A percentile compares a stretch with the other conserved stretches of the same genome.
phyloP scores from a whole-genome alignment of 2,888 invertebrate genomes.

The Rhagium mordax region DNA sequence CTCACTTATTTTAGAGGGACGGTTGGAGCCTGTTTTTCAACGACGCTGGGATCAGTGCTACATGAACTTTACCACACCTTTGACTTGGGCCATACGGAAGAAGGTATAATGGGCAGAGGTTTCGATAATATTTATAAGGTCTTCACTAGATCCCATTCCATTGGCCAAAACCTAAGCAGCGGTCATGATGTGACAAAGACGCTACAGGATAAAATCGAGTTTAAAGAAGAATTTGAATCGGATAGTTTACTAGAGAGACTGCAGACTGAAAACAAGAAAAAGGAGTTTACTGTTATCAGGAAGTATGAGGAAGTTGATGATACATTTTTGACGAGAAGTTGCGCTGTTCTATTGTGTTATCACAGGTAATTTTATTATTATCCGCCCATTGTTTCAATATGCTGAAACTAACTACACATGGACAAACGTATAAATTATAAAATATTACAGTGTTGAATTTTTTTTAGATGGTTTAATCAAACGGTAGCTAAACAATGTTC shows the following conservation, averaged over 20 bases:
- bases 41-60: slow-evolving; percentile 91
- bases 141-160: slow-evolving; percentile 70
- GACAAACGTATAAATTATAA: neutral
- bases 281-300: slow-evolving; percentile 55
- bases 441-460: slow-evolving; percentile 27
- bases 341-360: slow-evolving; percentile 77
- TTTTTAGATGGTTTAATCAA: slow-evolving; percentile 71
- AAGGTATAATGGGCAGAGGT: slow-evolving; percentile 94
- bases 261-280: slow-evolving; percentile 50
- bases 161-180: slow-evolving; percentile 16
- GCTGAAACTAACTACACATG: too few species aligned
- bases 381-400: too few species aligned
- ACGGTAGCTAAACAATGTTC: slow-evolving; percentile 53
- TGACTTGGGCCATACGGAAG: slow-evolving; percentile 91
- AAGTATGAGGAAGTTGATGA: slow-evolving; percentile 69
- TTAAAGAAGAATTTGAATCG: slow-evolving; percentile 58
- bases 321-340: slow-evolving; percentile 77
- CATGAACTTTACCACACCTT: slow-evolving; percentile 97
- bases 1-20: slow-evolving; percentile 75
- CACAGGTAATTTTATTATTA: slow-evolving; percentile 76
- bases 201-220: slow-evolving; percentile 56
- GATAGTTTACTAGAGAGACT: slow-evolving; percentile 53
- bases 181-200: slow-evolving; percentile 39
- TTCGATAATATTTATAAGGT: slow-evolving; percentile 88
- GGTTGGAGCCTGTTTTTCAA: slow-evolving; percentile 89